These are phyloP conservation scores for Falco punctatus DNA, from an alignment of 2,113 vertebrate species.

Conservation along the genomic window DNA sequence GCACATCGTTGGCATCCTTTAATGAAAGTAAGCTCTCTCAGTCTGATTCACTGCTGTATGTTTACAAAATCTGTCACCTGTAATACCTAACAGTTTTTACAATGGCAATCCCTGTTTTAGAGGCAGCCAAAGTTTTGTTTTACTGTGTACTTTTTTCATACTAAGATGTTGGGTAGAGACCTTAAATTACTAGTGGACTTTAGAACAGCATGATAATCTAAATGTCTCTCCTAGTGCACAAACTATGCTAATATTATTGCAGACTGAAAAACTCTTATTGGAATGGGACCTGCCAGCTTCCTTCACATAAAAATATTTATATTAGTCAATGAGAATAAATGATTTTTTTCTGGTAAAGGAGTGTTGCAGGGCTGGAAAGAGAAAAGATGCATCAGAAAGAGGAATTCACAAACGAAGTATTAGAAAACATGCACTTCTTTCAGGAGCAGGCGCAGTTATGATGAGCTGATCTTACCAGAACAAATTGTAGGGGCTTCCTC, in stretches of 20 bases:
- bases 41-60: not conserved
- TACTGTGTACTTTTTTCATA: not conserved
- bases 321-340: not conserved
- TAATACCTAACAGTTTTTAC: not conserved
- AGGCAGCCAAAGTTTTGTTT: not conserved
- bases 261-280: not conserved
- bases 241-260: not conserved
- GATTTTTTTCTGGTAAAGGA: not conserved
- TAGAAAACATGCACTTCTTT: not conserved
- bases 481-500: not conserved
- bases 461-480: not conserved
- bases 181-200: not conserved
- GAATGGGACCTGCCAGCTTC: not conserved
- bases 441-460: not conserved
- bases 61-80: not conserved
- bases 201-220: not conserved
- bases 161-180: not conserved
- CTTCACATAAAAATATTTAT: not conserved
- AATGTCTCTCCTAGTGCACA: not conserved
- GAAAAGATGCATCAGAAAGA: not conserved
- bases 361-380: not conserved
- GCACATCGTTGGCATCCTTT: not conserved
- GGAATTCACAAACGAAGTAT: not conserved
- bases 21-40: not conserved
- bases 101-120: not conserved